Evolutionary conservation across 2,888 invertebrate genomes (phyloP), one percentile per base, ranked within the genome.

Genomic region (Chrysomela aeneicollis): DNA sequence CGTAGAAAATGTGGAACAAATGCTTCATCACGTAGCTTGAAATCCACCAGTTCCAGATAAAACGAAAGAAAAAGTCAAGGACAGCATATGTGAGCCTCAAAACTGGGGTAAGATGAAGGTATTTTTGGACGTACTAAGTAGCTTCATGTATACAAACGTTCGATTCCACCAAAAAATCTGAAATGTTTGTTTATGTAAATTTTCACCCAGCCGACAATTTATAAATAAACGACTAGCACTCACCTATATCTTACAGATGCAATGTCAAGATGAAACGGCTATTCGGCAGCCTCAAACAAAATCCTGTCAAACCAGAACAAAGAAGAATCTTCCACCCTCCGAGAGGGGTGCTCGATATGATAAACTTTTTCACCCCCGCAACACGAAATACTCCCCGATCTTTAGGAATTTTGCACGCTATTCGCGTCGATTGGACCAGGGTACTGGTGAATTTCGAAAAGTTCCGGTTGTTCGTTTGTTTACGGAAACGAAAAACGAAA

Each of bases 401-500:
- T 8, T 10, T 12, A n/a, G n/a, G 42, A 42, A 4, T 3, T 4
- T 42, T 15, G 15, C 15, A 42, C 42, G 1, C 4, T 10, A 3
- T 15, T 15, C 15, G 10, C 10, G n/a, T 42, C 15, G 42, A 42
- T 42, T 1, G n/a, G 3, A 42, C 3, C 10, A 15, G n/a, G n/a
- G 15, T 42, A n/a, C 6, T 15, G 15, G n/a, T 15, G 42, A 42
- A 15, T 42, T 42, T 42, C 15, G 42, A 4, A 42, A 15, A 42
- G 9, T 42, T 42, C 42, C 12, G 3, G 12, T 37, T 18, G 21
- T 57, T 54, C 6, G 46, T 26, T 30, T 46, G 22, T n/a, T 46
- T 17, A n/a, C 30, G 26, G 46, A 57, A 57, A n/a, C 64, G 59
- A 62, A 69, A 69, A 49, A 57, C 26, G 26, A 63, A 69, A 61